Percentiles rank a stretch among this genome's conserved stretches.
Evolutionary conservation across 2,888 invertebrate species (phyloP).

Genomic region (Diarsia dahlii): DNA sequence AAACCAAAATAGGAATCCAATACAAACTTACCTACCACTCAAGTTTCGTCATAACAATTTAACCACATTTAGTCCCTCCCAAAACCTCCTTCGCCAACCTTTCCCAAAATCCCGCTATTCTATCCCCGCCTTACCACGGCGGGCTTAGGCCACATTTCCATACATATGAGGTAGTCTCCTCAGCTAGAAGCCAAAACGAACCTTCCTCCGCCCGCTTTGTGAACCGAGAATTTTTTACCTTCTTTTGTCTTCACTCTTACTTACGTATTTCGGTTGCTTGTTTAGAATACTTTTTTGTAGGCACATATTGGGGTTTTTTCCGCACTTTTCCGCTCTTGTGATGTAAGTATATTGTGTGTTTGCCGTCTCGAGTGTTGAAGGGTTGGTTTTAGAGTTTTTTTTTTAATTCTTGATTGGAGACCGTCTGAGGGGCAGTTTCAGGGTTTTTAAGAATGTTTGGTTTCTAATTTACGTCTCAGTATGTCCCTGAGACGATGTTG

Average conservation of each 20-base stretch:
- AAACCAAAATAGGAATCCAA: no score
- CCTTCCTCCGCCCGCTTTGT: slow-evolving; percentile 66
- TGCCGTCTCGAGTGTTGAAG: slow-evolving; percentile 38
- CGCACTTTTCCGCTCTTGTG: not conserved
- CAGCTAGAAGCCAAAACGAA: slow-evolving; percentile 62
- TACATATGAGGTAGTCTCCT: slow-evolving; percentile 86
- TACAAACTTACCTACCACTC: no score
- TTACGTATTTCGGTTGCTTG: slow-evolving; percentile 51
- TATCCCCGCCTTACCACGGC: slow-evolving; percentile 42
- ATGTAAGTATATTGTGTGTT: slow-evolving; percentile 18
- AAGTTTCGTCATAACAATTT: not conserved
- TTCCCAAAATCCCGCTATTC: slow-evolving; percentile 4
- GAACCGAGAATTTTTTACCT: slow-evolving; percentile 55
- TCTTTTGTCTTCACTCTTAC: slow-evolving; percentile 63
- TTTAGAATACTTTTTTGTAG: slow-evolving; percentile 51
- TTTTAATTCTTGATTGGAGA: slow-evolving; percentile 4
- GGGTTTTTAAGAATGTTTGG: not conserved
- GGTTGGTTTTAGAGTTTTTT: not conserved
- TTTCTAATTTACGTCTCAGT: not conserved
- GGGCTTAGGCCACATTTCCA: slow-evolving; percentile 83
- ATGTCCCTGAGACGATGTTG: not conserved
- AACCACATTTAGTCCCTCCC: not conserved
- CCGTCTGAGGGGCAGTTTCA: not conserved
- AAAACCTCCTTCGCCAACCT: not conserved
- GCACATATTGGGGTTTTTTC: slow-evolving; percentile 40